Conservation (phyloP, 2,888 invertebrate species). For the Actias luna region DNA sequence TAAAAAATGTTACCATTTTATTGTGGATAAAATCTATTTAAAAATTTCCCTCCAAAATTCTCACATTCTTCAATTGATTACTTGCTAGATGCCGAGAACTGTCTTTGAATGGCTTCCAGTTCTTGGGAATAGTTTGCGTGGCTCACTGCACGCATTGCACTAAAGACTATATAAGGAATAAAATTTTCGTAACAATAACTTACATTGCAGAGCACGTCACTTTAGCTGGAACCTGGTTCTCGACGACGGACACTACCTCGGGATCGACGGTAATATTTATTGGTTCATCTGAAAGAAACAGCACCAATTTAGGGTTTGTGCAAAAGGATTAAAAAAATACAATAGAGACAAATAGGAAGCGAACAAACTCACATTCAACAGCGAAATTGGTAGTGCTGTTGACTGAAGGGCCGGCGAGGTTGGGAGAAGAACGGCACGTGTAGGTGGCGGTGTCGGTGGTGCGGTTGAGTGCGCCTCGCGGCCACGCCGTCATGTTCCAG, state of each 20-base stretch:
- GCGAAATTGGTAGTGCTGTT: slow-evolving; percentile 92
- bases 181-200: no score
- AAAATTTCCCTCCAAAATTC: no score
- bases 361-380: slow-evolving; percentile 91
- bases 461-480: slow-evolving; percentile 88
- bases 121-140: no score
- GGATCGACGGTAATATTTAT: slow-evolving; percentile 90
- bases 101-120: no score
- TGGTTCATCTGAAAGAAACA: slow-evolving; percentile 80
- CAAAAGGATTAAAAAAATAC: no score
- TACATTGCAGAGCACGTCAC: slow-evolving; percentile 73
- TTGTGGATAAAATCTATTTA: no score
- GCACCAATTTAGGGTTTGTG: background rate
- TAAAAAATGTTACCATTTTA: no score
- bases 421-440: slow-evolving; percentile 90
- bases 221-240: slow-evolving; percentile 71
- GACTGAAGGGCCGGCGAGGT: slow-evolving; percentile 90
- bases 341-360: no score
- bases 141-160: no score
- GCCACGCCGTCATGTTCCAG: slow-evolving; percentile 94
- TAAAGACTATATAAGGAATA: no score
- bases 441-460: slow-evolving; percentile 90
- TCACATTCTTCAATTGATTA: no score
- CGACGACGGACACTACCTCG: slow-evolving; percentile 63
- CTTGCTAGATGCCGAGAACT: no score